Base-by-base conservation (phyloP, 2,888 invertebrate species). In the Eupelmus urozonus region DNA sequence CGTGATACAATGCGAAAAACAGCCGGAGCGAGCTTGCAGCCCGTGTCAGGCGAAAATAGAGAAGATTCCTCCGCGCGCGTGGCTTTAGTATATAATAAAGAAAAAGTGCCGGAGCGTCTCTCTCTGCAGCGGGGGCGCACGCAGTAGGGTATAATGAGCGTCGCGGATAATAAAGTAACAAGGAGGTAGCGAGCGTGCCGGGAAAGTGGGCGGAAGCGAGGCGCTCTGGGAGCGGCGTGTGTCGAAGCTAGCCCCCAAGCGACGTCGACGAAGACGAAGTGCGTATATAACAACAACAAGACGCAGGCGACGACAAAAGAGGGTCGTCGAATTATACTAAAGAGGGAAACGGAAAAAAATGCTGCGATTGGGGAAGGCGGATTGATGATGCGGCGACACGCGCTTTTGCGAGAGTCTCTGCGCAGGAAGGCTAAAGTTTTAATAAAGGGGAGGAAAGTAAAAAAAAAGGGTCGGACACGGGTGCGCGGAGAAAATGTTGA, bases 1-100 rank as follows among this genome's bases (percentile, higher is more conserved):
- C 7, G 7, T 27, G 27, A 27, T 16, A 2, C 4, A 27, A 27
- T n/a, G n/a, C 4, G 57, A 27, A 16, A 57, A 7, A 51, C 72
- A 72, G 72, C 62, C n/a, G 40, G 62, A 51, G n/a, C 53, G 34
- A 62, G 62, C n/a, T 0, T 23, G 40, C 23, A 23, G n/a, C 51
- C n/a, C 49, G 1, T 2, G 72, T 72, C 72, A 62, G 72, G 34
- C 72, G 40, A n/a, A 57, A 59, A 57, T 59, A 67, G 13, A 16
- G 42, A 18, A 2, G 34, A 2, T 1, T n/a, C 66, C n/a, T 34
- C 34, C 3, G 9, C 3, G 34, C 34, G 34, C n/a, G n/a, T n/a
- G n/a, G n/a, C n/a, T n/a, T n/a, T n/a, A 34, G 34, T 34, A 34
- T 34, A 34, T 5, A 34, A 34, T 34, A 23, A 13, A 27, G 1